Conservation (phyloP, 1,140 invertebrate species). For the Eriocheir sinensis region DNA sequence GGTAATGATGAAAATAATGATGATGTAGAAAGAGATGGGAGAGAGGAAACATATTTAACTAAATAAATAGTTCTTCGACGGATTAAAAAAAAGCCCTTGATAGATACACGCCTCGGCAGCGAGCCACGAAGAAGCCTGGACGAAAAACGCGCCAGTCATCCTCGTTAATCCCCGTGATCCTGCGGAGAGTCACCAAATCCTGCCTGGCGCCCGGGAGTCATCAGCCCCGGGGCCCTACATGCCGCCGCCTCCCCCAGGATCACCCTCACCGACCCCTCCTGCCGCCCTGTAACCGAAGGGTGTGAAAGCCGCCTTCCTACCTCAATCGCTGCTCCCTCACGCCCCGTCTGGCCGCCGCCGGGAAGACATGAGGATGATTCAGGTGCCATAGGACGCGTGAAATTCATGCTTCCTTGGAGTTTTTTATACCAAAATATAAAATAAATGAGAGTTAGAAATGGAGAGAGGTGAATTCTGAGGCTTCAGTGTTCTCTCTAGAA, state of each 20-base stretch:
- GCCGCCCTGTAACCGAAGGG: too few species aligned
- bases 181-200: slow-evolving; percentile 38
- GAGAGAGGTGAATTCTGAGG: too few species aligned
- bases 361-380: background rate
- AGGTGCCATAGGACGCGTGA: background rate
- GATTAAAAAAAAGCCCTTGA: background rate
- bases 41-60: too few species aligned
- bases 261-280: background rate
- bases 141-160: background rate
- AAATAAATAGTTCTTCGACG: too few species aligned
- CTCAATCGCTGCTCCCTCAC: background rate
- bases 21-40: too few species aligned
- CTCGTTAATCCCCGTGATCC: slow-evolving; percentile 18
- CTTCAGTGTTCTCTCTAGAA: too few species aligned
- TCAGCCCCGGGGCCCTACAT: background rate
- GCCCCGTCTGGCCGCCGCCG: background rate
- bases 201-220: background rate
- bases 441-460: too few species aligned
- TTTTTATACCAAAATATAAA: too few species aligned
- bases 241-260: background rate
- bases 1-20: too few species aligned
- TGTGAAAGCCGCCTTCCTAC: too few species aligned
- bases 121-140: background rate
- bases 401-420: too few species aligned
- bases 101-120: background rate